These are phyloP conservation scores for Phaetusa simplex DNA, from an alignment of 2,113 vertebrate genomes.

Conservation along the genomic window DNA sequence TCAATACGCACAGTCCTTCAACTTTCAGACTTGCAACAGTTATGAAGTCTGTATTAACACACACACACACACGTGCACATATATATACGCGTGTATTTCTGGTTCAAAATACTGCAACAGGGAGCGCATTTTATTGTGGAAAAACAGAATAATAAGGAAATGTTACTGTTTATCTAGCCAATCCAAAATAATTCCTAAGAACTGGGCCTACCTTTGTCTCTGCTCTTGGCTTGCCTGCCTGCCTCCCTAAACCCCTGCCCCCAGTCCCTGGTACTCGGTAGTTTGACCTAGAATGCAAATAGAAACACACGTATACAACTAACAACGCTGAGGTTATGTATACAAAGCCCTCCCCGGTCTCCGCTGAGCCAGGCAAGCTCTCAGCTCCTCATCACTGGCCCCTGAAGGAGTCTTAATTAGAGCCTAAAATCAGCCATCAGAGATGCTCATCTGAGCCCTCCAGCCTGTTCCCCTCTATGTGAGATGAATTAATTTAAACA, in stretches of 20 bases:
- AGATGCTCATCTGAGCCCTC: not conserved
- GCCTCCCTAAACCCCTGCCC: not conserved
- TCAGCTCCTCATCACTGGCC: not conserved
- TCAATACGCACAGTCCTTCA: not conserved
- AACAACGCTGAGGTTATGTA: not conserved
- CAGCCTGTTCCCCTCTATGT: not conserved
- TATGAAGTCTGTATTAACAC: not conserved
- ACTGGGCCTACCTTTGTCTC: not conserved
- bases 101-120: not conserved
- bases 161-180: not conserved
- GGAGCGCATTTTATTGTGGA: not conserved
- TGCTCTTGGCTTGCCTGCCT: not conserved
- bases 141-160: not conserved
- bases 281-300: not conserved
- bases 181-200: not conserved
- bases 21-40: not conserved
- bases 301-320: not conserved
- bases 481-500: not conserved
- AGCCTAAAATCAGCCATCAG: not conserved
- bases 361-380: not conserved
- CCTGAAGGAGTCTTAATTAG: not conserved
- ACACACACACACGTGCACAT: accelerated
- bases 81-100: not conserved
- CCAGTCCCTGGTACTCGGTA: not conserved
- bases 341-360: not conserved